Percentiles rank a stretch among this genome's conserved stretches.
phyloP scores from a whole-genome alignment of 2,888 invertebrate species.

The Drosophila affinis region DNA sequence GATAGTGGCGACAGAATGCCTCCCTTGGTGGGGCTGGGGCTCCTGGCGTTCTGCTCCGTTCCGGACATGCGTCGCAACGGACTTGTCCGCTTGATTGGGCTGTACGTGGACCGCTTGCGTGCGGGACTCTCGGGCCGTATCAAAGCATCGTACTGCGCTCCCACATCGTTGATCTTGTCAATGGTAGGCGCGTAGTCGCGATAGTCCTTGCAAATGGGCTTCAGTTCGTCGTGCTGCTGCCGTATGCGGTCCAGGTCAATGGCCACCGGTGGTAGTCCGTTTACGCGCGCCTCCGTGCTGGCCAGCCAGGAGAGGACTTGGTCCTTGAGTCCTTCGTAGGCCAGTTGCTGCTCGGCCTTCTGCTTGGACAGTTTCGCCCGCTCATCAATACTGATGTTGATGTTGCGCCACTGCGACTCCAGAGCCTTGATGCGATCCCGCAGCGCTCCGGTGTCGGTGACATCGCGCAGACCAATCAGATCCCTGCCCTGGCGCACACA shows the following conservation, averaged over 20 bases:
- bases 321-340: conserved; percentile 92
- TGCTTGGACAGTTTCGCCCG: conserved; percentile 92
- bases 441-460: conserved; percentile 92
- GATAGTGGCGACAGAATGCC: conserved; percentile 90
- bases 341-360: conserved; percentile 92
- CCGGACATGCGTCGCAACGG: conserved; percentile 84
- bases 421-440: conserved; percentile 93
- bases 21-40: conserved; percentile 92
- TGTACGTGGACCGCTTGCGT: conserved; percentile 89
- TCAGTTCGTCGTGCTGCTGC: conserved; percentile 91
- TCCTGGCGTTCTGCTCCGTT: conserved; percentile 87
- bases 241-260: conserved; percentile 93
- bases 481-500: conserved; percentile 92
- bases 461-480: conserved; percentile 92
- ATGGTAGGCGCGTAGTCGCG: conserved; percentile 93
- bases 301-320: conserved; percentile 93
- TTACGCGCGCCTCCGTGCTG: conserved; percentile 90
- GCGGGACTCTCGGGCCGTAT: conserved; percentile 92
- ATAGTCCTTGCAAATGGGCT: conserved; percentile 94
- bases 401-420: conserved; percentile 95
- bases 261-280: conserved; percentile 92
- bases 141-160: conserved; percentile 92
- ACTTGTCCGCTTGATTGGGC: conserved; percentile 92
- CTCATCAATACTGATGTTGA: conserved; percentile 92
- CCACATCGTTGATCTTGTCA: conserved; percentile 95